Evolutionary conservation across 1,140 invertebrate genomes (phyloP).

Genomic region (Drosophila trapezifrons): DNA sequence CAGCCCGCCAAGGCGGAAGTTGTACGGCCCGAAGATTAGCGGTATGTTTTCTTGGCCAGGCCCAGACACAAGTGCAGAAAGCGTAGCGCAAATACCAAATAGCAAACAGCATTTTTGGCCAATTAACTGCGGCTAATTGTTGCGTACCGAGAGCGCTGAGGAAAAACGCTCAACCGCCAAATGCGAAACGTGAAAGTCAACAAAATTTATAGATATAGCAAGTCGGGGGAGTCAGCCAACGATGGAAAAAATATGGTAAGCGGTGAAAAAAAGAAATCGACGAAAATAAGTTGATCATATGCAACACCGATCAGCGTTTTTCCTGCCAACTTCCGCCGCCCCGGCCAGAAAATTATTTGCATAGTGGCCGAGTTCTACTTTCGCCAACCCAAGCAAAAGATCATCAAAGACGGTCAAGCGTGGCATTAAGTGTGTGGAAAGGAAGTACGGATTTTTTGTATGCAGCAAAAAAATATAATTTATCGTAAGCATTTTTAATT

Average conservation of each 20-base stretch:
- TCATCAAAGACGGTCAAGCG: conserved; percentile 43
- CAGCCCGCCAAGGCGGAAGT: conserved; percentile 54
- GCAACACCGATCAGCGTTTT: conserved; percentile 57
- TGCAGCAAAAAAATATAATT: background rate
- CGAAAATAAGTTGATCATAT: conserved; percentile 35
- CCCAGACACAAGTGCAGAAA: conserved; percentile 72
- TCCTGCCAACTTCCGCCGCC: conserved; percentile 62
- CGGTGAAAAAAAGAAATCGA: conserved; percentile 9
- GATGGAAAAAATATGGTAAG: conserved; percentile 12
- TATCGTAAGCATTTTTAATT: conserved; percentile 6
- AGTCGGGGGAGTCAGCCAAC: conserved; percentile 39
- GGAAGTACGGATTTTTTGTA: conserved; percentile 16
- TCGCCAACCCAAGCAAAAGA: conserved; percentile 54
- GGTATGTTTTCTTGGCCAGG: conserved; percentile 28
- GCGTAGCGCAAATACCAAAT: conserved; percentile 69
- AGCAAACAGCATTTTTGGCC: conserved; percentile 72
- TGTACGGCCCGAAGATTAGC: conserved; percentile 57
- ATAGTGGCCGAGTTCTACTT: conserved; percentile 69
- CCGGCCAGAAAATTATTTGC: conserved; percentile 43
- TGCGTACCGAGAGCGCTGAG: conserved; percentile 48
- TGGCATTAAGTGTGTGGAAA: conserved; percentile 13
- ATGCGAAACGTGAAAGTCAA: conserved; percentile 75
- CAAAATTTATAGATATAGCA: conserved; percentile 42
- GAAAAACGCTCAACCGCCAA: conserved; percentile 37
- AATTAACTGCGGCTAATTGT: conserved; percentile 80